Evolutionary conservation across 2,113 vertebrate species (phyloP), one percentile per base, ranked within the genome.

Genomic region (Anser brachyrhynchus): DNA sequence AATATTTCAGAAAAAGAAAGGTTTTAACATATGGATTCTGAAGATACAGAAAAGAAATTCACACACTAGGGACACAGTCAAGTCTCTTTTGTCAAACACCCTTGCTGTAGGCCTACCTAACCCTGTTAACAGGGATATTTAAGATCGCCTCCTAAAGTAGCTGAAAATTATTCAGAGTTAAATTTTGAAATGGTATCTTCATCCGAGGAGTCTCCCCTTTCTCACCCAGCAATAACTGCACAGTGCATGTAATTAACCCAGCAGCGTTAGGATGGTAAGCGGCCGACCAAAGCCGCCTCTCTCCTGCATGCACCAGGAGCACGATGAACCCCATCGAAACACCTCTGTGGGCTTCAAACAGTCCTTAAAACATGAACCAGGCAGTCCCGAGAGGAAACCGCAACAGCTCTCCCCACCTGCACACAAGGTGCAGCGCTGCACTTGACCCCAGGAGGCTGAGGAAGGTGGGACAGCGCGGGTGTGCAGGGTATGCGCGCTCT

Each of bases 361-460:
- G 78, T 16, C 35, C 75, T 49, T 22, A 76, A 81, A 87, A 69
- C 54, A 87, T 52, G 23, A 13, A 31, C 0, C 1, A 89, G 57
- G 43, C 35, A 46, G 26, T 2, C 31, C 21, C 8, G 71, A 25
- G 21, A 44, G 49, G 31, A 85, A 92, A 44, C 26, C 9, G 2
- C 3, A 75, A 26, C 25, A 15, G 57, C 17, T 14, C 8, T 19
- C 31, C 28, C 31, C 23, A 9, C 13, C 6, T 15, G 43, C 65
- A 39, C 5, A 0, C 1, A 31, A 55, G 65, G 26, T 17, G 43
- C 1, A 29, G 62, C 0, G 29, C 11, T 49, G 69, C 13, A 20
- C 43, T 6, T 3, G 25, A 12, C 49, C 3, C 3, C 1, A 0
- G 55, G 26, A 74, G 44, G 43, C 0, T 9, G 41, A 26, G 28